Conservation (phyloP, 2,797 vertebrate species). For the Sebastes wilsoni region DNA sequence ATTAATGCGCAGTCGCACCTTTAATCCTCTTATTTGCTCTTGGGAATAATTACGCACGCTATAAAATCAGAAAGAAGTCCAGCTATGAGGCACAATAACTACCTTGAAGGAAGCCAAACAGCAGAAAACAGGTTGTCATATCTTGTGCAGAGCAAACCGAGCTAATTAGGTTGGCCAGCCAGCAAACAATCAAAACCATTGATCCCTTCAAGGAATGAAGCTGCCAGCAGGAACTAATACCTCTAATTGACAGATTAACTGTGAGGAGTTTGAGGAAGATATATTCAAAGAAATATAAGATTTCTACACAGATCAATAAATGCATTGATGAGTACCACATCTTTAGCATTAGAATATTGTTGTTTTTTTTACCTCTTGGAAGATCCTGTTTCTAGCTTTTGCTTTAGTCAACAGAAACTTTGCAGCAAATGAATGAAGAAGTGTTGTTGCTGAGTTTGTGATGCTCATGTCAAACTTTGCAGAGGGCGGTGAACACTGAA, state of each 20-base stretch:
- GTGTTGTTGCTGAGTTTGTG: background rate
- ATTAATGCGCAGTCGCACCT: background rate
- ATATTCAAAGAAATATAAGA: background rate
- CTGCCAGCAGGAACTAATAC: background rate
- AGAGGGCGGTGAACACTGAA: background rate
- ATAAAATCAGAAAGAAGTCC: background rate
- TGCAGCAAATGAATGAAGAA: background rate
- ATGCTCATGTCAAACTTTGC: background rate
- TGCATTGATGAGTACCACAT: background rate
- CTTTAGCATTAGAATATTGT: background rate
- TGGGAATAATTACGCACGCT: background rate
- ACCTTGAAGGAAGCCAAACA: background rate
- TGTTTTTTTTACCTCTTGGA: no score
- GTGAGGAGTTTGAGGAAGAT: no score
- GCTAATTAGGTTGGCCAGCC: background rate
- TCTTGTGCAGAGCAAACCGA: no score
- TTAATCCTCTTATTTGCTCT: background rate
- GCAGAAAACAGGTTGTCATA: background rate
- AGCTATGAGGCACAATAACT: background rate
- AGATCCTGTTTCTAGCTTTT: background rate
- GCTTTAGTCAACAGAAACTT: background rate
- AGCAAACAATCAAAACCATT: background rate
- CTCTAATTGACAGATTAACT: no score
- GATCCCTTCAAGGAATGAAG: background rate
- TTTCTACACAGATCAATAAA: background rate